Percentiles rank a stretch among this genome's conserved stretches.
phyloP scores from a whole-genome alignment of 2,888 invertebrate species.

The Pardosa pseudoannulata region DNA sequence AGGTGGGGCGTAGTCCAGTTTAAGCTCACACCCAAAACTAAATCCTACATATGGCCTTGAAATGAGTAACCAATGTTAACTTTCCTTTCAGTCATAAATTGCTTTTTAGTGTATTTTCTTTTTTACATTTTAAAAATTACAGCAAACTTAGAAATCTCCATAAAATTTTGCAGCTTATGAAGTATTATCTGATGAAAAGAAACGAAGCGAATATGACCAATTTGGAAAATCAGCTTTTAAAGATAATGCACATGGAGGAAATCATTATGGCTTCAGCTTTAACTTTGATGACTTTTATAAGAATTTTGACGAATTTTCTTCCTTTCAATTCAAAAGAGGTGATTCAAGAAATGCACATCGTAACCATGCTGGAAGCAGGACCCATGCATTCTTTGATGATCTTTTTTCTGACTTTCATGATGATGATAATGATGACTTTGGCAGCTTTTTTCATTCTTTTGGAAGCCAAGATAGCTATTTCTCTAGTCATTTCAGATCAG shows the following conservation, averaged over 20 bases:
- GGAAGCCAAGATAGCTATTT: conserved; percentile 77
- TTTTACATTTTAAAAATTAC: no score
- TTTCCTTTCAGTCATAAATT: no score
- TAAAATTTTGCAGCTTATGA: conserved; percentile 79
- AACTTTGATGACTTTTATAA: conserved; percentile 78
- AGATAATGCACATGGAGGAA: conserved; percentile 73
- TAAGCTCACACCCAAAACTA: no score
- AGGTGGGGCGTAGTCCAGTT: no score
- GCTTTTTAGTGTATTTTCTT: no score
- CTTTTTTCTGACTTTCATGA: conserved; percentile 77
- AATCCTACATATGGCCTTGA: no score
- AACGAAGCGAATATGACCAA: conserved; percentile 78
- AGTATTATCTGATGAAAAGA: conserved; percentile 78
- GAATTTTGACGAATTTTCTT: conserved; percentile 76
- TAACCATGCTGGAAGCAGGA: conserved; percentile 36
- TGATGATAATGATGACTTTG: conserved; percentile 74
- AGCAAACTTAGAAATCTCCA: no score
- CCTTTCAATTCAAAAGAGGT: conserved; percentile 60
- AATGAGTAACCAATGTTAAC: no score
- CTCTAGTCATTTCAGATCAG: conserved; percentile 64
- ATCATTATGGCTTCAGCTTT: conserved; percentile 76
- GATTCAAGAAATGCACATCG: background rate
- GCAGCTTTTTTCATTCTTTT: conserved; percentile 75
- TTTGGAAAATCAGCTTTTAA: conserved; percentile 77
- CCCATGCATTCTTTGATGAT: conserved; percentile 77